Percentiles rank a stretch among this genome's conserved stretches.
Evolutionary conservation across 2,113 vertebrate genomes (phyloP).

Genomic region (Podarcis raffonei): DNA sequence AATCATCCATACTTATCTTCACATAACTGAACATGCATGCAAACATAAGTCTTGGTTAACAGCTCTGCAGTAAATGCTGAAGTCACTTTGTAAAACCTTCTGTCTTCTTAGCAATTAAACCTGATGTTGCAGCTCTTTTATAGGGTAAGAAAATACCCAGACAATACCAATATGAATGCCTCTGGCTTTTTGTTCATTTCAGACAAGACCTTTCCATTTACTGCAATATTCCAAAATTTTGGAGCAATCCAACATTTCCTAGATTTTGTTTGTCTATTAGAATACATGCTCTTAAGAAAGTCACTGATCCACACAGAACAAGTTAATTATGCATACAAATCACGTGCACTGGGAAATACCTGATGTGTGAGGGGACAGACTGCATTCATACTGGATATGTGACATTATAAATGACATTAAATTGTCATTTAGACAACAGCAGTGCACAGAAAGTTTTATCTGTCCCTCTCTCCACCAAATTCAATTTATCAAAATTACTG

Average conservation of each 20-base stretch:
- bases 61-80: slow-evolving; percentile 13
- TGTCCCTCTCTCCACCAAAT: accelerated
- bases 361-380: not conserved
- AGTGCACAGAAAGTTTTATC: accelerated
- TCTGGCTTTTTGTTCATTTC: not conserved
- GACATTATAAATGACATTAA: not conserved
- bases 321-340: not conserved
- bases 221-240: not conserved
- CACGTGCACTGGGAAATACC: not conserved
- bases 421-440: not conserved
- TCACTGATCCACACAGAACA: not conserved
- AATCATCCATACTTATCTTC: not conserved
- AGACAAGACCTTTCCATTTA: accelerated
- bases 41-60: not conserved
- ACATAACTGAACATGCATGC: not conserved
- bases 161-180: not conserved
- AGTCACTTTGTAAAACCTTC: slow-evolving; percentile 10
- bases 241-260: not conserved
- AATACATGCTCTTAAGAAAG: not conserved
- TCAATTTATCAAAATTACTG: accelerated
- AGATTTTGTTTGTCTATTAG: not conserved
- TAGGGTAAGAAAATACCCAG: not conserved
- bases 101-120: not conserved
- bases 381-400: not conserved
- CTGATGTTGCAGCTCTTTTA: not conserved